Percentiles rank a stretch among this genome's conserved stretches.
Evolutionary conservation across 2,113 vertebrate species (phyloP).

Genomic region (Grallaria varia): DNA sequence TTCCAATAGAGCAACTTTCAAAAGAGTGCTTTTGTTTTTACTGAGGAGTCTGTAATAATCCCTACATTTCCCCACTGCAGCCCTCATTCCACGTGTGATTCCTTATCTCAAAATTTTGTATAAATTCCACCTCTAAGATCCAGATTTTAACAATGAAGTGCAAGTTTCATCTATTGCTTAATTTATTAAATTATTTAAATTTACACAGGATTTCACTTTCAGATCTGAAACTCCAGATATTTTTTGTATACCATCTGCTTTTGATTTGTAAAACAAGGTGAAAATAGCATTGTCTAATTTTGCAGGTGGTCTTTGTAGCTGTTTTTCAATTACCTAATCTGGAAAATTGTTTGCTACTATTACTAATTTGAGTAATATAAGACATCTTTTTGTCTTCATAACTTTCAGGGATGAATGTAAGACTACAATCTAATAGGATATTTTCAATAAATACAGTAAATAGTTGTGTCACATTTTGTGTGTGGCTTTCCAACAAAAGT

Average conservation of each 20-base stretch:
- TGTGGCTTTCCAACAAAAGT: neutral
- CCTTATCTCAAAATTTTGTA: neutral
- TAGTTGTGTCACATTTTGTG: neutral
- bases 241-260: neutral
- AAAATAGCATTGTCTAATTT: neutral
- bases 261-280: neutral
- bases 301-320: neutral
- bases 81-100: neutral
- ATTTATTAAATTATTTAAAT: neutral
- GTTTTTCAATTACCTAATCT: neutral
- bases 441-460: neutral
- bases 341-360: neutral
- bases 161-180: neutral
- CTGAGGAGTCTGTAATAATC: neutral
- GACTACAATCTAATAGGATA: neutral
- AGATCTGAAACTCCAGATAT: neutral
- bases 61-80: neutral
- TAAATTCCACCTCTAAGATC: neutral
- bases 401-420: neutral
- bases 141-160: neutral
- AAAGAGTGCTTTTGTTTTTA: neutral
- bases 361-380: neutral
- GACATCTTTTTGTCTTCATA: neutral
- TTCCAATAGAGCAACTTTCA: neutral
- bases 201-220: neutral